Evolutionary conservation across 92 coral and sea anemone species (phyloP), one percentile per base, ranked within the genome.

Genomic region (Epizoanthus rinbou): DNA sequence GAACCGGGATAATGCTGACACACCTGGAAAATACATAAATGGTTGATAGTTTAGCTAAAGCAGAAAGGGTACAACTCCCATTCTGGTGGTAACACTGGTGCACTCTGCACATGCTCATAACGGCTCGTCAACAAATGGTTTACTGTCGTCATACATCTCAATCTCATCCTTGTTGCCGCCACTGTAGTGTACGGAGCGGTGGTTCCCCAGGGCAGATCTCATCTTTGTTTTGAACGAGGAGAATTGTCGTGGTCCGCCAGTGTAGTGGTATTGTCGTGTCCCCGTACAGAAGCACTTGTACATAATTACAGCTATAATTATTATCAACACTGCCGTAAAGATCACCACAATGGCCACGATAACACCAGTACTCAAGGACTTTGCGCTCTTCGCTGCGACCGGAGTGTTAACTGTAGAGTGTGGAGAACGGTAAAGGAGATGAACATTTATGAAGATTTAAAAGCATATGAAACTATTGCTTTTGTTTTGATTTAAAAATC

Each of bases 61-160:
- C 3, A 50, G 15, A 50, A 50, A 9, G 54, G 54, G 54, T 50
- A 11, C 14, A 50, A 50, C 53, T 47, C 14, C 53, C 6, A 4
- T 8, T 47, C 11, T 47, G 53, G 11, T 2, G 14, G 13, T 47
- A 47, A 47, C 53, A 47, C 13, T 47, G 53, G 53, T 2, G 53
- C 10, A 7, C 6, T 11, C 15, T 9, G 3, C 54, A 50, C 14
- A 1, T 76, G 39, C 57, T 78, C 66, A 78, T 78, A 78, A 59
- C 15, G 70, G 82, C 82, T 78, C 72, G 24, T 93, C 95, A 11
- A 87, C 97, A 62, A 93, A 93, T 10, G 97, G 97, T 47, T 86
- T 91, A 54, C 82, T 93, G 33, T 93, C 97, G 74, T 90, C 88
- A 63, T 79, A 83, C 35, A 57, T 33, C 23, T 80, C 86, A 24